phyloP scores from a whole-genome alignment of 2,797 vertebrate genomes.

The Australoheros facetus region DNA sequence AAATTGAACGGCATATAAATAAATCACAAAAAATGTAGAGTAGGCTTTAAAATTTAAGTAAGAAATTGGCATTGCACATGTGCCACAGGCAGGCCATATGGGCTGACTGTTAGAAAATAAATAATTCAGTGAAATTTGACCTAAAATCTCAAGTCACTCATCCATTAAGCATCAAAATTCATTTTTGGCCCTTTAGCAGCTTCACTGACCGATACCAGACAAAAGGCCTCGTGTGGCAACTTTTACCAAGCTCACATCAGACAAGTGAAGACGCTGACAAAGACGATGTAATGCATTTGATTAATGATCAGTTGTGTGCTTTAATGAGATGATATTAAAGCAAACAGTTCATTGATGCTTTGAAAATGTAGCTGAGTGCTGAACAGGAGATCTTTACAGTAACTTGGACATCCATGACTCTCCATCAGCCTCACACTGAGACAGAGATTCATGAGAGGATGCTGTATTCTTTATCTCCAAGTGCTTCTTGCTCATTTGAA shows the following conservation, averaged over 20 bases:
- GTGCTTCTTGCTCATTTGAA: neutral
- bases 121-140: conserved; percentile 45
- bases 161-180: conserved; percentile 27
- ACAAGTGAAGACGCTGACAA: neutral
- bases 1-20: neutral
- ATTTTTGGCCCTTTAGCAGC: neutral
- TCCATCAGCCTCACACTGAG: neutral
- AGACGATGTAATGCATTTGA: neutral
- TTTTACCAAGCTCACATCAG: neutral
- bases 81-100: conserved; percentile 35
- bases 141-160: conserved; percentile 10
- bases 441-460: neutral
- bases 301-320: neutral
- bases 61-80: neutral
- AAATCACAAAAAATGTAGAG: neutral
- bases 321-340: neutral
- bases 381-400: neutral
- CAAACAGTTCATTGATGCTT: neutral
- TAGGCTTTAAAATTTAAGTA: conserved; percentile 22
- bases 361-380: neutral
- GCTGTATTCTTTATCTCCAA: neutral
- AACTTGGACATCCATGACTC: too few species aligned
- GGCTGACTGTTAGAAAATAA: conserved; percentile 11
- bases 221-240: neutral
- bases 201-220: neutral